Evolutionary conservation across 2,113 vertebrate genomes (phyloP).

Genomic region (Odobenus rosmarus): DNA sequence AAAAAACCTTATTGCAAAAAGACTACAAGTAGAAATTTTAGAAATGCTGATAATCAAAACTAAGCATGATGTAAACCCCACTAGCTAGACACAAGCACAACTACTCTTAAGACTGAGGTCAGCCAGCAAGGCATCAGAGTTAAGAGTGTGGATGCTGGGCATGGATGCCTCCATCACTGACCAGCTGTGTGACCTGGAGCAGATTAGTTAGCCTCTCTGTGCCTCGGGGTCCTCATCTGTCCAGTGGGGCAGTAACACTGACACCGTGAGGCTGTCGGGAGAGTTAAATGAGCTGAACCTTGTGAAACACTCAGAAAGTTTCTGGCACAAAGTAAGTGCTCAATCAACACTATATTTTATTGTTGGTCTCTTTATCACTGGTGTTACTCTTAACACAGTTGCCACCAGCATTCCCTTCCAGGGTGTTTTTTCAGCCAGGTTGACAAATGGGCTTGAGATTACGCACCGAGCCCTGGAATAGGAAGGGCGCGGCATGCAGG

Average conservation of each 20-base stretch:
- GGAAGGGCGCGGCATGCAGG: neutral
- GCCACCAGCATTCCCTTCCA: neutral
- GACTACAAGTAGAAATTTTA: neutral
- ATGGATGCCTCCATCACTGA: accelerated
- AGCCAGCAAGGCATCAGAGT: neutral
- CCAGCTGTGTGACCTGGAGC: neutral
- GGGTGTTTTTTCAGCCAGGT: neutral
- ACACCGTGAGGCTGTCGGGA: neutral
- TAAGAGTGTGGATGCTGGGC: neutral
- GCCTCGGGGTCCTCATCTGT: neutral
- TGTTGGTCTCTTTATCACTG: accelerated
- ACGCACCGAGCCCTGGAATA: accelerated
- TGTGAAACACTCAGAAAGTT: neutral
- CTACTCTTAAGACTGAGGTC: neutral
- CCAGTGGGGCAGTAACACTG: neutral
- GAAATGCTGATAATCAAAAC: neutral
- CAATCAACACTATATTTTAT: neutral
- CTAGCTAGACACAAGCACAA: neutral
- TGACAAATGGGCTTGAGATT: neutral
- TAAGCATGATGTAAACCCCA: neutral
- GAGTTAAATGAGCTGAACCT: neutral
- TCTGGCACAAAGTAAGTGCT: neutral
- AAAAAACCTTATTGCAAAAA: neutral
- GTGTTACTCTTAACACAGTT: accelerated
- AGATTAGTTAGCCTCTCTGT: no score